These are phyloP conservation scores for Vollenhovia emeryi DNA, from an alignment of 1,140 invertebrate genomes.

Conservation along the genomic window DNA sequence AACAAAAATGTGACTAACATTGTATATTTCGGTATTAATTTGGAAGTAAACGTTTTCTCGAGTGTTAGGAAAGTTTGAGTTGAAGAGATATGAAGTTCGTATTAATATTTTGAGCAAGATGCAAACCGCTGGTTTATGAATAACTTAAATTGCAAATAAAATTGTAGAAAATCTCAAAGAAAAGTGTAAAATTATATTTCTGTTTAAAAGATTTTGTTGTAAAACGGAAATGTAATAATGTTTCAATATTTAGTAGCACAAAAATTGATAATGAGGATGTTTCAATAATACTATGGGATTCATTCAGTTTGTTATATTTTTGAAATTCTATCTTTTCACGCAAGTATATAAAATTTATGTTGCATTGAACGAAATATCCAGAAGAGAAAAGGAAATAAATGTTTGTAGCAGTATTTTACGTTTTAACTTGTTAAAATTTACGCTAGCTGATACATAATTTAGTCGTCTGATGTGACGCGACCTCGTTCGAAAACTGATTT, in stretches of 20 bases:
- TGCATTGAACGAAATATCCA: too few relatives aligned
- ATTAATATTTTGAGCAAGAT: too few relatives aligned
- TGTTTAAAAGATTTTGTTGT: too few relatives aligned
- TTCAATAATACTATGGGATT: not conserved
- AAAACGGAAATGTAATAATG: too few relatives aligned
- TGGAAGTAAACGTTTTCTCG: not conserved
- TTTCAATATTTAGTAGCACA: not conserved
- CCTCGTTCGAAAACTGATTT: not conserved
- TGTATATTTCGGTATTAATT: too few relatives aligned
- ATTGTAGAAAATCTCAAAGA: too few relatives aligned
- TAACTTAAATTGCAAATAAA: too few relatives aligned
- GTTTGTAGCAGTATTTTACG: not conserved
- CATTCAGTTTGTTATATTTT: not conserved
- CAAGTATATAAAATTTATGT: conserved; percentile 11
- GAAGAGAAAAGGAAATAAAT: not conserved
- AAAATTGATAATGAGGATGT: not conserved
- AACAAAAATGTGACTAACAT: not conserved
- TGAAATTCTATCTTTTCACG: not conserved
- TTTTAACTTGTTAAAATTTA: not conserved
- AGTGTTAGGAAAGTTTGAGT: too few relatives aligned
- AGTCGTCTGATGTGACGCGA: not conserved
- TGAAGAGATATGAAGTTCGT: too few relatives aligned
- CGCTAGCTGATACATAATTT: not conserved
- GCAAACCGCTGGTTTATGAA: too few relatives aligned
- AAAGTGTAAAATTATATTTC: too few relatives aligned